These are phyloP conservation scores for Myotis brandtii DNA, from an alignment of 2,113 vertebrate genomes.

Conservation along the genomic window DNA sequence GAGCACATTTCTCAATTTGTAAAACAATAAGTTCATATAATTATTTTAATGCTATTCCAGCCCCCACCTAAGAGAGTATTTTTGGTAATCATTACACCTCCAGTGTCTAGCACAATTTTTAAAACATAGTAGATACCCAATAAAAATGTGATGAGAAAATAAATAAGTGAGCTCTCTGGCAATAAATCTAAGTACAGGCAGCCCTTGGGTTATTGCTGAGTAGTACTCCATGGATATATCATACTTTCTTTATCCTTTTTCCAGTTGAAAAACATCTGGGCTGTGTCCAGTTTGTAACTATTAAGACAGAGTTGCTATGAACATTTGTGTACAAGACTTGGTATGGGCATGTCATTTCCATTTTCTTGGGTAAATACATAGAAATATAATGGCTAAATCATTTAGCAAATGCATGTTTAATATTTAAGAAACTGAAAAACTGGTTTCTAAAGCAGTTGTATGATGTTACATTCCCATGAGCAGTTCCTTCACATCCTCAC, in stretches of 20 bases:
- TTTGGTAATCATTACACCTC: not conserved
- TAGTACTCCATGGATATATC: not conserved
- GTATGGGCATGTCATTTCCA: rapidly evolving
- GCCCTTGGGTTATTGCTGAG: not conserved
- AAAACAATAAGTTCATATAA: not conserved
- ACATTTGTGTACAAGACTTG: not conserved
- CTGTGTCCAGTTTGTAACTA: not conserved
- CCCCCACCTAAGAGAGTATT: not conserved
- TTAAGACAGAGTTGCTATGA: not conserved
- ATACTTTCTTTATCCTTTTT: not conserved
- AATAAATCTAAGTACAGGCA: not conserved
- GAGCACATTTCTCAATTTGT: not conserved
- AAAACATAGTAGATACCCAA: not conserved
- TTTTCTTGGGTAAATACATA: not conserved
- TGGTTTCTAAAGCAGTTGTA: not conserved
- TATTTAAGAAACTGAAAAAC: not conserved
- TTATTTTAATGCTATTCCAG: no score
- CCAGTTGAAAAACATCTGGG: not conserved
- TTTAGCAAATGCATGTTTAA: not conserved
- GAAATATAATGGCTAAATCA: not conserved
- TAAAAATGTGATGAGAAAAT: not conserved
- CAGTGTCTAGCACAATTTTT: not conserved
- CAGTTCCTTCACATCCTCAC: no score
- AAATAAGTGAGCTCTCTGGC: not conserved
- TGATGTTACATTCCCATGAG: not conserved